Evolutionary conservation across 2,797 vertebrate species (phyloP).

Genomic region (Chaetophractus vellerosus): DNA sequence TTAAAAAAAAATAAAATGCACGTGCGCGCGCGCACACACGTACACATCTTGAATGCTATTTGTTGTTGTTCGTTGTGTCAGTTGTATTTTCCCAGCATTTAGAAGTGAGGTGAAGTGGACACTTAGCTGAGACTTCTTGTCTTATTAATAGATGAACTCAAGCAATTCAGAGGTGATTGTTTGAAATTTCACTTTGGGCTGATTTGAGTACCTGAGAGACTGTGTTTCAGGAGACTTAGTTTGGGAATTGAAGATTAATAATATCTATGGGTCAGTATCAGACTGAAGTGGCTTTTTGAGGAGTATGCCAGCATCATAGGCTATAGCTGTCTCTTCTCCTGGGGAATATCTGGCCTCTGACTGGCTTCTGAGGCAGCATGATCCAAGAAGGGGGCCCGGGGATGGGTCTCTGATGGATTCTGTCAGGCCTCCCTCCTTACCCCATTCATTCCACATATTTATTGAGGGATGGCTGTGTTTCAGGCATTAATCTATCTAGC

Average conservation of each 20-base stretch:
- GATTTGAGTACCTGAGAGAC: not conserved
- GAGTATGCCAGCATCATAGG: not conserved
- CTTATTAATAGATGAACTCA: constrained; percentile 39
- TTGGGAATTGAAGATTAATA: not conserved
- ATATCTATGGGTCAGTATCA: not conserved
- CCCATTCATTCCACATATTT: not conserved
- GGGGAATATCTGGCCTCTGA: not conserved
- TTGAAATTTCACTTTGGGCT: constrained; percentile 54
- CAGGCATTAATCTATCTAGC: not conserved
- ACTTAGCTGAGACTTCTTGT: constrained; percentile 20
- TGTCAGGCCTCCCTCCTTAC: not conserved
- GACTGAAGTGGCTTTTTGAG: not conserved
- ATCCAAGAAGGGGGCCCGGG: not conserved
- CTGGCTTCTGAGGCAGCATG: not conserved
- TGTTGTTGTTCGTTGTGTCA: not conserved
- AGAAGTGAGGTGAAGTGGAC: not conserved
- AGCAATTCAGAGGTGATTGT: not conserved
- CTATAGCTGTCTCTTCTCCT: not conserved
- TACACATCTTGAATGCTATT: not conserved
- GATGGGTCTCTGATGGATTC: not conserved
- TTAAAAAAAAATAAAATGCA: not conserved
- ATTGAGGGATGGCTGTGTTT: not conserved
- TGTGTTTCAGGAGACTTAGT: constrained; percentile 4
- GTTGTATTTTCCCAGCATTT: constrained; percentile 40
- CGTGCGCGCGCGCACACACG: not conserved